phyloP scores from a whole-genome alignment of 2,113 vertebrate genomes.

The Baryphthengus martii region DNA sequence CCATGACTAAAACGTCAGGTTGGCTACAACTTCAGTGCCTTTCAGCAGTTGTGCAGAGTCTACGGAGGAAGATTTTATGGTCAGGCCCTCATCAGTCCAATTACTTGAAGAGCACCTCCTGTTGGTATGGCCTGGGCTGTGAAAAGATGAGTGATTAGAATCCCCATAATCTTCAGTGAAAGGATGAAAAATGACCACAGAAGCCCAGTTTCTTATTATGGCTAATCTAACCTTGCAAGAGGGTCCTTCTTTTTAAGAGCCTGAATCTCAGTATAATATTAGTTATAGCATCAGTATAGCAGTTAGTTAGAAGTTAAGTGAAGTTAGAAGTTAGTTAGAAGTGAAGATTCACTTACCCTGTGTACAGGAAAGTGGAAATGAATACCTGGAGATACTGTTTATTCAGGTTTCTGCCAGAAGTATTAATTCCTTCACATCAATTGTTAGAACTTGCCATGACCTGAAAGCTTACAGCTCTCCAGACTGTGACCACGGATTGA shows the following conservation, averaged over 20 bases:
- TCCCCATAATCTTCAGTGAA: neutral
- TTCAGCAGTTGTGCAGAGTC: neutral
- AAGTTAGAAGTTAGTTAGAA: no score
- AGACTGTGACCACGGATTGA: neutral
- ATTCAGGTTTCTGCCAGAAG: neutral
- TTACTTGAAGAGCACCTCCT: neutral
- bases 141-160: neutral
- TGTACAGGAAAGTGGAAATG: neutral
- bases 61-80: neutral
- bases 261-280: neutral
- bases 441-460: neutral
- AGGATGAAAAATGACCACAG: neutral
- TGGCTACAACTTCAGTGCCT: neutral
- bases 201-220: neutral
- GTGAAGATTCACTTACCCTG: neutral
- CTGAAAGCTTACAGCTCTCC: neutral
- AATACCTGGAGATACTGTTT: neutral
- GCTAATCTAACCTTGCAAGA: neutral
- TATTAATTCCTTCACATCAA: neutral
- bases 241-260: neutral
- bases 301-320: no score
- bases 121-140: neutral
- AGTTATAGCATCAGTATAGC: no score
- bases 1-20: neutral
- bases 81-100: neutral